Percentiles rank a stretch among this genome's conserved stretches.
Evolutionary conservation across 2,888 invertebrate genomes (phyloP).

Genomic region (Incurvaria masculella): DNA sequence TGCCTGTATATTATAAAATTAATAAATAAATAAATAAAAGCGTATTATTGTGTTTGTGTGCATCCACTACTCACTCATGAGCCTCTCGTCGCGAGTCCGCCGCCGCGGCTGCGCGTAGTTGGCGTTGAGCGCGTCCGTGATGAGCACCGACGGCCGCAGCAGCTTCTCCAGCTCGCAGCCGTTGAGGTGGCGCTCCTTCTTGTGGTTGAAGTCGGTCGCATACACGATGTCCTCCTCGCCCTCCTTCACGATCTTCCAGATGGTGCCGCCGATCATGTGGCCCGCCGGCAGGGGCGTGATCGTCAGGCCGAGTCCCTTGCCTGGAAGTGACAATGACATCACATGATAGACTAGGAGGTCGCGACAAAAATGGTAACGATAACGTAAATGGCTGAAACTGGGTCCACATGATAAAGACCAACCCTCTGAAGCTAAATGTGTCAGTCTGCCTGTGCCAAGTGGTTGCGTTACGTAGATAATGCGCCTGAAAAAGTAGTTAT

Average conservation of each 20-base stretch:
- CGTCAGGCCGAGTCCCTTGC: slow-evolving; percentile 93
- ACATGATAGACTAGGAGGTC: no score
- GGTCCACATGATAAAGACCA: no score
- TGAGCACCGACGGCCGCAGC: slow-evolving; percentile 87
- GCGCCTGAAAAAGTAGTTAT: no score
- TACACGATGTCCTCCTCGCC: slow-evolving; percentile 99
- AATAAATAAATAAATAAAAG: no score
- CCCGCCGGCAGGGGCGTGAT: slow-evolving; percentile 95
- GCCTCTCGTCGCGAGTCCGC: slow-evolving; percentile 88
- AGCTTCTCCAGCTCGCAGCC: slow-evolving; percentile 91
- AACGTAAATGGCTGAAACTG: no score
- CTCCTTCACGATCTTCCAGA: slow-evolving; percentile 98
- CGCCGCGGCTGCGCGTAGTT: slow-evolving; percentile 90
- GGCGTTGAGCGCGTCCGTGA: slow-evolving; percentile 95
- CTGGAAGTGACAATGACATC: slow-evolving; percentile 43
- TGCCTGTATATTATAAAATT: no score
- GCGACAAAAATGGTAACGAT: no score
- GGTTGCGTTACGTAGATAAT: no score
- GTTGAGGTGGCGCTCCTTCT: slow-evolving; percentile 96
- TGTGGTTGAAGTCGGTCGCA: slow-evolving; percentile 98
- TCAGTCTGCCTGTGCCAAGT: no score
- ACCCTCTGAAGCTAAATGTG: no score
- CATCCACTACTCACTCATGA: slow-evolving; percentile 89
- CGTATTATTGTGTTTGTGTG: no score
- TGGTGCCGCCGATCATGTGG: slow-evolving; percentile 97